Evolutionary conservation across 2,113 vertebrate species (phyloP), one percentile per base, ranked within the genome.

Genomic region (Bufo gargarizans): DNA sequence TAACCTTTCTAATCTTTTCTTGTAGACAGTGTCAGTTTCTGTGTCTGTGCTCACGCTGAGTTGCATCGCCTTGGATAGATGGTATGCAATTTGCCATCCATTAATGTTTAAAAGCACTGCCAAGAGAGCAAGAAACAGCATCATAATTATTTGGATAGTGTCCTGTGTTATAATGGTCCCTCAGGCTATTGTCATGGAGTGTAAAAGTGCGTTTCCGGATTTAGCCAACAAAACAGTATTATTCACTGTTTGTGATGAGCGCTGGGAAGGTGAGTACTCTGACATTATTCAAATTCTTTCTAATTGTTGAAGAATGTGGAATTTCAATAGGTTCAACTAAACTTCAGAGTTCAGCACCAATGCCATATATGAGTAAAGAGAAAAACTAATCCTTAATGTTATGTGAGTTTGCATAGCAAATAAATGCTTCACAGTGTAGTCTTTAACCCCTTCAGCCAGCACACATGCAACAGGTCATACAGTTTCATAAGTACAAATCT

Each of bases 51-150:
- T 99, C 85, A 99, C 98, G 0, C 95, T 99, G 87, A 99, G 97
- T 91, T 99, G 97, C 93, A 99, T 99, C 17, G 97, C 98, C 86
- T 94, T 98, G 93, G 98, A 99, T 93, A 96, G 98, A 81, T 99
- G 98, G 98, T 99, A 99, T 72, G 98, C 97, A 6, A 99, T 99
- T 94, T 99, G 98, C 92, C 98, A 98, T 90, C 98, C 98, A 6
- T 94, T 99, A 92, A 97, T 97, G 96, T 99, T 99, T 93, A 99
- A 99, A 94, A 99, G 98, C 94, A 99, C 97, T 53, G 97, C 97
- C 89, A 97, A 95, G 91, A 91, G 98, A 88, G 97, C 98, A 10
- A 96, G 97, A 88, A 97, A 96, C 91, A 99, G 96, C 91, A 98
- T 99, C 14, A 86, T 97, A 85, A 92, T 97, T 92, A 99, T 99